These are phyloP conservation scores for Ptiloglossa arizonensis DNA, from an alignment of 1,140 invertebrate species.

Conservation along the genomic window DNA sequence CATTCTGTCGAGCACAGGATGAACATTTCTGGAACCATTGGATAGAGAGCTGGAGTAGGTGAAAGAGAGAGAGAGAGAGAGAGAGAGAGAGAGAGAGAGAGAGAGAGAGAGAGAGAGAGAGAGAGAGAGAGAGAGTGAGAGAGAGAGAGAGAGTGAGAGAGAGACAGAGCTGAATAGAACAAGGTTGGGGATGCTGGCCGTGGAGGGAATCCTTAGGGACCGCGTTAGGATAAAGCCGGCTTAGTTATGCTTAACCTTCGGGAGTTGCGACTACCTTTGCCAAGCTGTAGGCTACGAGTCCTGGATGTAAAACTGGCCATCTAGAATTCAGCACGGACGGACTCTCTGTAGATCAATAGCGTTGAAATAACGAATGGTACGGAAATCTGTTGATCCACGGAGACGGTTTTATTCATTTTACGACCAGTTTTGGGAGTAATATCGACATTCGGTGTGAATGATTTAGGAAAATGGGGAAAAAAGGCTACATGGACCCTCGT, in stretches of 20 bases:
- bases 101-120: background rate
- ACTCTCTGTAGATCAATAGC: background rate
- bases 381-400: too few species aligned
- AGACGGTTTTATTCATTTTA: too few species aligned
- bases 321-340: background rate
- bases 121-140: background rate
- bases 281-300: background rate
- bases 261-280: constrained; percentile 27
- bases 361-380: background rate
- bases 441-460: too few species aligned
- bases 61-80: too few species aligned
- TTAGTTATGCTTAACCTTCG: constrained; percentile 48
- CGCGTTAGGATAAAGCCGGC: constrained; percentile 38
- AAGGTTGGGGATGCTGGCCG: background rate
- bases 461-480: too few species aligned
- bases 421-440: too few species aligned
- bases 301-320: background rate
- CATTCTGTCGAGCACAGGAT: background rate
- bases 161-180: background rate
- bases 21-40: background rate
- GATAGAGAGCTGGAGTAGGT: background rate
- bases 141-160: background rate
- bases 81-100: background rate
- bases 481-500: too few species aligned
- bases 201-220: constrained; percentile 24